Percentiles rank a stretch among this genome's conserved stretches.
Conservation (phyloP, 1,140 invertebrate genomes). For the Drosophila bipectinata region DNA sequence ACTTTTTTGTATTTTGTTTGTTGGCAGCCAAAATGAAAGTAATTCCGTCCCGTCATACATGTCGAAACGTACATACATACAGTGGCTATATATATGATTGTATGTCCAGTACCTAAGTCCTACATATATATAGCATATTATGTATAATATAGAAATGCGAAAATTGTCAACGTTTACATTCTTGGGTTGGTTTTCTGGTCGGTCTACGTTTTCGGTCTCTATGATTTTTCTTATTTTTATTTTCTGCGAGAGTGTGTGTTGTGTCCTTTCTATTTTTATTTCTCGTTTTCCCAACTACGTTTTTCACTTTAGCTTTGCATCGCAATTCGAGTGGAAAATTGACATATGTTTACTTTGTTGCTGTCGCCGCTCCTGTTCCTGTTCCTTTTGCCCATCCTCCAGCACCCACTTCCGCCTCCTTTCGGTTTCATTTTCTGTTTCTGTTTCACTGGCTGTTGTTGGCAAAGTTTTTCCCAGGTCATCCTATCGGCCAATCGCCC, state of each 20-base stretch:
- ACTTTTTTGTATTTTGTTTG: conserved; percentile 58
- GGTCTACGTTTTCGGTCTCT: conserved; percentile 27
- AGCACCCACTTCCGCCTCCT: not conserved
- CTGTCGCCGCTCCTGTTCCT: conserved; percentile 27
- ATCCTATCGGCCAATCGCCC: conserved; percentile 37
- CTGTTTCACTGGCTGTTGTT: conserved; percentile 37
- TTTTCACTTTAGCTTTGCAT: conserved; percentile 79
- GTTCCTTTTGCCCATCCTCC: not conserved
- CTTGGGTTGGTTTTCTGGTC: conserved; percentile 56
- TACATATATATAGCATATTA: conserved; percentile 20
- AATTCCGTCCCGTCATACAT: conserved; percentile 43
- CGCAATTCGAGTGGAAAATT: conserved; percentile 81
- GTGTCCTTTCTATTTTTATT: conserved; percentile 49
- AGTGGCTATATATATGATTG: conserved; percentile 12
- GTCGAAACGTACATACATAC: not conserved
- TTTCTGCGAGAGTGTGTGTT: conserved; percentile 7
- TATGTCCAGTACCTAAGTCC: conserved; percentile 17
- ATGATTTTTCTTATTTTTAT: conserved; percentile 12
- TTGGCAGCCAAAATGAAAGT: conserved; percentile 75
- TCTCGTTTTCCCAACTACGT: conserved; percentile 62
- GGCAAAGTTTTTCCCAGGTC: conserved; percentile 35
- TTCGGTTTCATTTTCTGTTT: conserved; percentile 9
- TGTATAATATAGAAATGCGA: conserved; percentile 53
- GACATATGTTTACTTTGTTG: conserved; percentile 81
- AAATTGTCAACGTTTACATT: conserved; percentile 71